These are phyloP conservation scores for Varanus komodoensis DNA, from an alignment of 2,113 vertebrate genomes.

Conservation along the genomic window DNA sequence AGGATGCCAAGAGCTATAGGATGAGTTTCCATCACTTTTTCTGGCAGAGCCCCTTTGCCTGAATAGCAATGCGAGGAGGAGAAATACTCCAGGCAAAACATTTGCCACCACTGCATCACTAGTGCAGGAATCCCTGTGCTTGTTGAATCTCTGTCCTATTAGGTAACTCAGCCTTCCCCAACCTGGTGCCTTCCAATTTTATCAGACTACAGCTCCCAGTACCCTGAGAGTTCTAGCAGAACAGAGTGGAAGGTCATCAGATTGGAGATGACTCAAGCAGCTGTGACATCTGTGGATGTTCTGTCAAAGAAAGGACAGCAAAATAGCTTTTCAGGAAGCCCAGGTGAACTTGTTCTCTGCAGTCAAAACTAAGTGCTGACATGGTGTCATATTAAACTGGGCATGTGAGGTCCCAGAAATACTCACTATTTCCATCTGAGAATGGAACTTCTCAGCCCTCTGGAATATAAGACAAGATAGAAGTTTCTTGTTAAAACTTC, in stretches of 20 bases:
- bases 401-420: no score
- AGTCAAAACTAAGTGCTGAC: background rate
- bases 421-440: background rate
- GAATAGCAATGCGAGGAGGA: background rate
- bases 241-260: no score
- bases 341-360: background rate
- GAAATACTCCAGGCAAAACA: background rate
- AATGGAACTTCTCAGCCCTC: background rate
- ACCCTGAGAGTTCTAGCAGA: no score
- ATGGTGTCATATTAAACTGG: background rate
- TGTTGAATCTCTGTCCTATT: background rate
- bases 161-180: background rate
- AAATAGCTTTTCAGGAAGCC: background rate
- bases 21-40: background rate
- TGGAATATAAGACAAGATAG: background rate
- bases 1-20: background rate
- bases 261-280: no score
- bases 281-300: background rate
- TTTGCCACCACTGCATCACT: background rate
- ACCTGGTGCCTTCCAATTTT: no score
- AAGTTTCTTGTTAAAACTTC: background rate
- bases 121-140: background rate
- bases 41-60: background rate
- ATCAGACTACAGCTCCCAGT: no score
- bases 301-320: background rate